These are phyloP conservation scores for Drosophila parthenogenetica DNA, from an alignment of 2,888 invertebrate species.

Conservation along the genomic window DNA sequence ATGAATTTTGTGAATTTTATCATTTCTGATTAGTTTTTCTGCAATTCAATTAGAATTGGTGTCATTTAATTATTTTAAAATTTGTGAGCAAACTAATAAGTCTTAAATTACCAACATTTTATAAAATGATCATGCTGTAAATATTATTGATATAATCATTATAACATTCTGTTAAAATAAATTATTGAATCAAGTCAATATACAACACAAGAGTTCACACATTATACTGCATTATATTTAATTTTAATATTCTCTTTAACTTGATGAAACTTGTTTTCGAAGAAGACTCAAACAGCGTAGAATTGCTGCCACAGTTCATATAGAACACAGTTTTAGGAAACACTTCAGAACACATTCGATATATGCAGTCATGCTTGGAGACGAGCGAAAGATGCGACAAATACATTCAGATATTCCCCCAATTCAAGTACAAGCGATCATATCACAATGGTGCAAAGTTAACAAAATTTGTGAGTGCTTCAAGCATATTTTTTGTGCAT, in stretches of 20 bases:
- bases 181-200: neutral
- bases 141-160: too few relatives aligned
- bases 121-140: too few relatives aligned
- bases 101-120: too few relatives aligned
- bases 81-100: too few relatives aligned
- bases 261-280: neutral
- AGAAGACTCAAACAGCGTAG: neutral
- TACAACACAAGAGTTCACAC: neutral
- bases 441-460: slow-evolving; percentile 30
- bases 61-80: too few relatives aligned
- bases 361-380: slow-evolving; percentile 40
- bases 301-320: neutral
- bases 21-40: too few relatives aligned
- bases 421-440: slow-evolving; percentile 22
- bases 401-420: slow-evolving; percentile 28
- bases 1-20: too few relatives aligned
- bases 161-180: too few relatives aligned
- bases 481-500: slow-evolving; percentile 43
- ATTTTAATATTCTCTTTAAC: too few relatives aligned
- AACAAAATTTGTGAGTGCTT: slow-evolving; percentile 37
- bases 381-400: slow-evolving; percentile 33
- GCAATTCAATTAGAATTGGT: too few relatives aligned
- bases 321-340: neutral
- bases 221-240: neutral
- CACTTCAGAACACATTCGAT: slow-evolving; percentile 21